phyloP scores from a whole-genome alignment of 2,797 vertebrate species.

The Loris lydekkerianus region DNA sequence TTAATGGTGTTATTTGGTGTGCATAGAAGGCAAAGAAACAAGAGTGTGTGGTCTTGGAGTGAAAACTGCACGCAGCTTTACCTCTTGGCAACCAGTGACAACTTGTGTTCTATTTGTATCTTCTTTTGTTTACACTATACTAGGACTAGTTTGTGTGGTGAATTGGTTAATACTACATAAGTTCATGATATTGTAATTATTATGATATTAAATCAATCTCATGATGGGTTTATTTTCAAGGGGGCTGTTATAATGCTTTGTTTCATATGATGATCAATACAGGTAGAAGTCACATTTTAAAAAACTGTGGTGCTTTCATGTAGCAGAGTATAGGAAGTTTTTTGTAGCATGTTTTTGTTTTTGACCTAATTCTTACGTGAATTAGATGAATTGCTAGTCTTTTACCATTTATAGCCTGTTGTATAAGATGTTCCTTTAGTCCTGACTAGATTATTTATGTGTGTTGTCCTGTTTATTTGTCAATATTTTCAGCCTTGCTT shows the following conservation, averaged over 20 bases:
- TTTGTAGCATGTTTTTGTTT: not conserved
- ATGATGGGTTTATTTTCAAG: not conserved
- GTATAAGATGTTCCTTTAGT: not conserved
- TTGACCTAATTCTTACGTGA: not conserved
- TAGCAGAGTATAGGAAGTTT: not conserved
- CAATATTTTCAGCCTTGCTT: not conserved
- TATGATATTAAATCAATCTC: not conserved
- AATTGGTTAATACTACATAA: not conserved
- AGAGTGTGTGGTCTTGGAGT: not conserved
- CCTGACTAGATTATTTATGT: not conserved
- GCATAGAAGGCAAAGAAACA: not conserved
- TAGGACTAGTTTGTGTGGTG: not conserved
- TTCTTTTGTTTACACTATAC: not conserved
- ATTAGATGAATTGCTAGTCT: not conserved
- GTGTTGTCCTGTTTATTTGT: not conserved
- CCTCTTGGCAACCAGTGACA: not conserved
- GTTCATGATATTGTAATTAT: not conserved
- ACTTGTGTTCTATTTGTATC: not conserved
- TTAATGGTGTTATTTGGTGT: not conserved
- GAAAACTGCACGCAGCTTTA: not conserved
- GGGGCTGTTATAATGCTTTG: not conserved
- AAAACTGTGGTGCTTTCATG: not conserved
- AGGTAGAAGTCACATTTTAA: not conserved
- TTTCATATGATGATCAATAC: not conserved
- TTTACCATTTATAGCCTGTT: not conserved